A percentile compares a stretch with the other conserved stretches of the same genome.
phyloP scores from a whole-genome alignment of 2,113 vertebrate species.

The Catharus bicknelli region DNA sequence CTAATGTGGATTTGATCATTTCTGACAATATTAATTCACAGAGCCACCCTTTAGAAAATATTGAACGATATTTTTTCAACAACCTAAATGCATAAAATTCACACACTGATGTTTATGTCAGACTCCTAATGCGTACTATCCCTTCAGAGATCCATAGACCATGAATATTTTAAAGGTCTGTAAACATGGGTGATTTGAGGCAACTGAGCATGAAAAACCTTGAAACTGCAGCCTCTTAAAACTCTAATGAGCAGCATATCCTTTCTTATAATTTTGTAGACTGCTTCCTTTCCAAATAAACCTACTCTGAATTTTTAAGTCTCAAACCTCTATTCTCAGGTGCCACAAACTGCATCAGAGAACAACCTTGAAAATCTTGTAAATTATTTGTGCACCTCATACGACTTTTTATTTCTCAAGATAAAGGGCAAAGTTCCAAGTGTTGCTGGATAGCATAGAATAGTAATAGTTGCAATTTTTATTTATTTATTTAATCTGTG shows the following conservation, averaged over 20 bases:
- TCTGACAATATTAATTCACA: constrained; percentile 17
- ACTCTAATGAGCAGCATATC: background rate
- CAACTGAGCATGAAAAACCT: background rate
- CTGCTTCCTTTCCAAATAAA: background rate
- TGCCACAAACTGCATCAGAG: background rate
- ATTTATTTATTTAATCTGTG: background rate
- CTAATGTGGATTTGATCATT: background rate
- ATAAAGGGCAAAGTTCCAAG: background rate
- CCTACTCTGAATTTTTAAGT: background rate
- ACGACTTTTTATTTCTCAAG: background rate
- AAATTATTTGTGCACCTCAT: background rate
- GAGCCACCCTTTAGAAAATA: constrained; percentile 7
- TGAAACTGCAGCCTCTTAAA: background rate
- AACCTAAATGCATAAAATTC: background rate
- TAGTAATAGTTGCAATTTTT: background rate
- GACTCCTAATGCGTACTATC: background rate
- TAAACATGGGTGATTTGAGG: background rate
- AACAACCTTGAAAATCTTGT: background rate
- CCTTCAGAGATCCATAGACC: background rate
- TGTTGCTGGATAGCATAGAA: background rate
- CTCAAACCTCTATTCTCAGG: background rate
- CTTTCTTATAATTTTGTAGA: background rate
- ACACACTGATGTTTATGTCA: background rate
- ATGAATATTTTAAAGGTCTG: background rate
- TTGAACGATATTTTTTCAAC: background rate